Conservation (phyloP, 2,113 vertebrate species). For the Taurulus bubalis region DNA sequence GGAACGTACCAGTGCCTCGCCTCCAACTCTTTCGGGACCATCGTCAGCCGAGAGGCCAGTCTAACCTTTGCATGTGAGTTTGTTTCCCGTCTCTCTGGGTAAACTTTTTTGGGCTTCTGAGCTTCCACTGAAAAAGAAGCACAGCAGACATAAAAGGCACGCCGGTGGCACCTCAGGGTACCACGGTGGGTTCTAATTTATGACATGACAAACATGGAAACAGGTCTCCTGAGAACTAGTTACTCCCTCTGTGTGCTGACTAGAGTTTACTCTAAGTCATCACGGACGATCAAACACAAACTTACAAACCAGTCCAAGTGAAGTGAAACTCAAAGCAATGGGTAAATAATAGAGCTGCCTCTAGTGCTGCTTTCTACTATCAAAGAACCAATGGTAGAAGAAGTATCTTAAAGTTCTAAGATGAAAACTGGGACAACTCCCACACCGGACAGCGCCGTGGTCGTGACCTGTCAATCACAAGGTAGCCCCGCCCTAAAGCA, state of each 20-base stretch:
- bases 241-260: slow-evolving; percentile 36
- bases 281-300: slow-evolving; percentile 37
- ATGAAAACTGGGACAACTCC: neutral
- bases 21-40: slow-evolving; percentile 93
- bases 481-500: neutral
- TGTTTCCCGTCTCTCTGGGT: slow-evolving; percentile 18
- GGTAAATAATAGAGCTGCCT: slow-evolving; percentile 17
- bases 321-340: neutral
- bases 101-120: slow-evolving; percentile 26
- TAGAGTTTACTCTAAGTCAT: slow-evolving; percentile 21
- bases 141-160: slow-evolving; percentile 17
- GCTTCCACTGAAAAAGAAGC: neutral
- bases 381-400: neutral
- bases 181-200: slow-evolving; percentile 4
- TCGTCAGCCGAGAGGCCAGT: slow-evolving; percentile 92
- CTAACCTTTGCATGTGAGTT: slow-evolving; percentile 98
- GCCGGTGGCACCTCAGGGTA: slow-evolving; percentile 10
- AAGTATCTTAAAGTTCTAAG: neutral
- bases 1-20: slow-evolving; percentile 96
- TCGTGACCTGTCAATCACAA: neutral
- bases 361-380: neutral
- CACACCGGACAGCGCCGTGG: neutral
- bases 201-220: slow-evolving; percentile 57
- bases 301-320: slow-evolving; percentile 1
- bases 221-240: slow-evolving; percentile 48